phyloP scores from a whole-genome alignment of 2,888 invertebrate genomes.

The Ophraella communa region DNA sequence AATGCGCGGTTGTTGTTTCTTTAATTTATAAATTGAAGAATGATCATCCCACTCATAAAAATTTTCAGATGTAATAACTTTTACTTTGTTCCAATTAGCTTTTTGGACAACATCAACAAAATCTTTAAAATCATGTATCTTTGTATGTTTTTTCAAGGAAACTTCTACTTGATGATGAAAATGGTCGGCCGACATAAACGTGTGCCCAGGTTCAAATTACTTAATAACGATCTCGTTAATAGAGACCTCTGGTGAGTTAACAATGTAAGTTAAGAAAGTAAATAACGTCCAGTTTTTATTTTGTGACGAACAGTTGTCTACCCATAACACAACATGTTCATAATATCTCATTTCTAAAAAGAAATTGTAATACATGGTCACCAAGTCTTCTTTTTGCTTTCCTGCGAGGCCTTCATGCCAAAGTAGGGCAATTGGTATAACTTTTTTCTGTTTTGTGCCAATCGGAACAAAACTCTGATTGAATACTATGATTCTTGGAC shows the following conservation, averaged over 20 bases:
- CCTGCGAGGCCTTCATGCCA: slow-evolving; percentile 10
- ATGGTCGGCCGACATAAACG: no score
- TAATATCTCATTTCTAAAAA: not conserved
- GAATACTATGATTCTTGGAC: slow-evolving; percentile 9
- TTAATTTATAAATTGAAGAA: no score
- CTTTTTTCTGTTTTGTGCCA: not conserved
- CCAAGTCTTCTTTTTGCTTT: slow-evolving; percentile 1
- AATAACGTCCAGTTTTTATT: no score
- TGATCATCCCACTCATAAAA: no score
- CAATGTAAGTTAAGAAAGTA: no score
- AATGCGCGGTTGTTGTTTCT: not conserved
- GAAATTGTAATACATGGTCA: not conserved
- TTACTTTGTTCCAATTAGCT: no score
- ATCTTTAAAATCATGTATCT: not conserved
- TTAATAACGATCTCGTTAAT: no score
- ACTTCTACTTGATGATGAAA: not conserved
- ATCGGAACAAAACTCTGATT: slow-evolving; percentile 7
- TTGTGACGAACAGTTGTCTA: not conserved
- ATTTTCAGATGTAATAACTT: no score
- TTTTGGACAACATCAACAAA: not conserved
- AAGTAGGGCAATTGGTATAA: not conserved
- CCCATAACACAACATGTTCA: not conserved
- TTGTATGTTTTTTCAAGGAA: not conserved
- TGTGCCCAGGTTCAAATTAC: no score
- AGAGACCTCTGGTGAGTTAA: no score